These are phyloP conservation scores for Urocynchramus pylzowi DNA, from an alignment of 2,113 vertebrate species.

Conservation along the genomic window DNA sequence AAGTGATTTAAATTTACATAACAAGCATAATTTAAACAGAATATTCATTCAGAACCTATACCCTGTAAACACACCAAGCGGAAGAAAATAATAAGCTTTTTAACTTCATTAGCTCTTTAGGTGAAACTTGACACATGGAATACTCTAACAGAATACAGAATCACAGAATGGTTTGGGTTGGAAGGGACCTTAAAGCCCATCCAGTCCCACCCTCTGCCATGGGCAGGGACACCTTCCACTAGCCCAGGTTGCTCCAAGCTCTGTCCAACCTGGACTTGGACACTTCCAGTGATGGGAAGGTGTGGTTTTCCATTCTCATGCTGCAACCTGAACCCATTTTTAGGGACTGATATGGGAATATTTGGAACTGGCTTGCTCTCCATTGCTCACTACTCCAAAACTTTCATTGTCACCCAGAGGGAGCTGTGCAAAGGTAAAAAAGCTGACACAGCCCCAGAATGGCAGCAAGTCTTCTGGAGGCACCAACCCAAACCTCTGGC, in stretches of 20 bases:
- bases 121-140: background rate
- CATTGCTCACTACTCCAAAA: background rate
- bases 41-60: background rate
- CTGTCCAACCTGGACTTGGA: rapidly evolving
- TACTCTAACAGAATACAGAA: background rate
- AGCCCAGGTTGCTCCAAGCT: background rate
- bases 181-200: background rate
- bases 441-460: background rate
- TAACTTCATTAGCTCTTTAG: background rate
- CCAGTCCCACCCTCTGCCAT: background rate
- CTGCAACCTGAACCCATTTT: background rate
- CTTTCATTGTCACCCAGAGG: background rate
- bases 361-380: background rate
- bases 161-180: background rate
- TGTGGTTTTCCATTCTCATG: background rate
- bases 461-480: background rate
- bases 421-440: background rate
- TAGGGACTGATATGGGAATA: rapidly evolving
- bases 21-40: background rate
- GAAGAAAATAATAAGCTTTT: background rate
- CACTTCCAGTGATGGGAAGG: background rate
- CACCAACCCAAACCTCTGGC: background rate
- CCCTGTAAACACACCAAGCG: background rate
- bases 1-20: background rate
- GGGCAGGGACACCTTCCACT: background rate